Base-by-base conservation (phyloP, 92 coral and sea anemone species). In the Epizoanthus rinbou region DNA sequence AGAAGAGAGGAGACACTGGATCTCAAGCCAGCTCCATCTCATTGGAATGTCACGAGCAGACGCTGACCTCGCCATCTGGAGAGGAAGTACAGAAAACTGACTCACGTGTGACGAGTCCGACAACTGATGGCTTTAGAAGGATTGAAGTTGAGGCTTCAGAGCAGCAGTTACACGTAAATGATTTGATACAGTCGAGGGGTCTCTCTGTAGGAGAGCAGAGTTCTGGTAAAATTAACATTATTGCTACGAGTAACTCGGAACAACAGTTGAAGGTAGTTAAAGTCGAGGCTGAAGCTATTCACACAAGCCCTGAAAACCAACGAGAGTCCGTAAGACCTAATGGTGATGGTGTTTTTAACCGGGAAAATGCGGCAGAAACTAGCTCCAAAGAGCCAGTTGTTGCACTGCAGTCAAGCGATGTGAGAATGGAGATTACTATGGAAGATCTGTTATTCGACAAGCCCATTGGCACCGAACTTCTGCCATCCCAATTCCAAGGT, bases 11-110 rank as follows among this genome's bases (percentile, higher is more conserved):
- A 84, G 86, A 74, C 35, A 78, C 71, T 25, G 85, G 88, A 52
- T 93, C 97, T 57, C 97, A 93, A 64, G 90, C 93, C 3, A 91
- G 90, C 67, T 93, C 98, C 52, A 94, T 91, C 3, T 93, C 98
- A 1, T 81, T 93, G 19, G 98, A 93, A 74, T 93, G 98, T 52
- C 98, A 93, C 64, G 98, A 93, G 83, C 93, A 93, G 53, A 92
- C 91, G 10, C 93, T 93, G 57, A 89, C 92, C 41, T 93, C 98
- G 8, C 98, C 98, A 16, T 76, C 84, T 57, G 87, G 83, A 39
- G 95, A 91, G 41, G 92, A 65, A 9, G 33, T 39, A 47, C 81
- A 18, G 89, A 80, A 13, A 50, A 6, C 21, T 41, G 57, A 78
- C 23, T 78, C 82, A 41, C 82, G 71, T 11, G 65, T 78, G 5